phyloP scores from a whole-genome alignment of 2,888 invertebrate genomes.

The Nomada hirtipes region DNA sequence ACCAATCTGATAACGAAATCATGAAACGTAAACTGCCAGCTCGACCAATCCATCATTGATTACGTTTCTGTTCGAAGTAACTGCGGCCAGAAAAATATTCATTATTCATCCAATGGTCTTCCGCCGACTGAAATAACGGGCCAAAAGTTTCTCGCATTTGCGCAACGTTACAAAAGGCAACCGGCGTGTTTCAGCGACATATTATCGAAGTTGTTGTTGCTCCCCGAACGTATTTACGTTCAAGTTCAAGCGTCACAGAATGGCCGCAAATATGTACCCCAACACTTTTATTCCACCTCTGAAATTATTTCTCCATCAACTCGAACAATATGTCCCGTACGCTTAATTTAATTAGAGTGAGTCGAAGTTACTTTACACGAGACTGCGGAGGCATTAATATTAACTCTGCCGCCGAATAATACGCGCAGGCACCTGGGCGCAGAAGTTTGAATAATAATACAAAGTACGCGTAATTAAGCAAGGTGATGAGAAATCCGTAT shows the following conservation, averaged over 20 bases:
- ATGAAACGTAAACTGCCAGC: not conserved
- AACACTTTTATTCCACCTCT: not conserved
- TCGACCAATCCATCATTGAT: constrained; percentile 6
- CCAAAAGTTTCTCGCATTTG: not conserved
- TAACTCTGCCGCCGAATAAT: constrained; percentile 12
- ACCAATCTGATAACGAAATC: constrained; percentile 23
- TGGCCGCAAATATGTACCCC: not conserved
- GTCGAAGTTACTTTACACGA: constrained; percentile 17
- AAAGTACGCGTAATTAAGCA: constrained; percentile 33
- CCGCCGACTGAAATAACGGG: not conserved
- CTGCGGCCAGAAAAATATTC: not conserved
- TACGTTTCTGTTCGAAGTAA: constrained; percentile 17
- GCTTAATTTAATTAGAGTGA: constrained; percentile 10
- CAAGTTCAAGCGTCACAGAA: not conserved
- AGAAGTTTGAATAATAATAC: constrained; percentile 3
- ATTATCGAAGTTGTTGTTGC: not conserved
- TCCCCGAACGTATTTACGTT: too few species aligned
- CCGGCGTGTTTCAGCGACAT: not conserved
- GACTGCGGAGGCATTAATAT: constrained; percentile 19
- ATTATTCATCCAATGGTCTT: not conserved
- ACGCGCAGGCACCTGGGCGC: constrained; percentile 2
- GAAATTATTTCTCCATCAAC: not conserved
- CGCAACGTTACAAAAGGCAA: not conserved
- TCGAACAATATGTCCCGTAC: not conserved
- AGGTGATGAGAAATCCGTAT: not conserved